These are phyloP conservation scores for Mellivora capensis DNA, from an alignment of 2,113 vertebrate genomes.

Conservation along the genomic window DNA sequence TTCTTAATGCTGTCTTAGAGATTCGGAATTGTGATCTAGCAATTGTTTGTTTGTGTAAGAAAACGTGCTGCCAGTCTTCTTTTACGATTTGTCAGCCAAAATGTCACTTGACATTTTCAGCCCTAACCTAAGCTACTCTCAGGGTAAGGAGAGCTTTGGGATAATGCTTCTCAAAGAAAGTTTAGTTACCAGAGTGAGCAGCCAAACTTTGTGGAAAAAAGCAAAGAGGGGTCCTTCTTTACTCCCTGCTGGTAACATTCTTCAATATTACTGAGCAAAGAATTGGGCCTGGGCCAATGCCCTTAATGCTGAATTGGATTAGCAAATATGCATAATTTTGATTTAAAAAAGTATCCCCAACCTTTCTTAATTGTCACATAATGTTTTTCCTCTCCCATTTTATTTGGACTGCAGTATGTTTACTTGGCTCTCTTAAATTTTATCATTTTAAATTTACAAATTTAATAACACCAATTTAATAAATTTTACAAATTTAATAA, in stretches of 20 bases:
- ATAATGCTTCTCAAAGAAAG: neutral
- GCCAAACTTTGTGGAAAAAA: neutral
- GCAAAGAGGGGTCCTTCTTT: neutral
- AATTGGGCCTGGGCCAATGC: neutral
- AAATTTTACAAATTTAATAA: neutral
- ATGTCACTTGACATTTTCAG: neutral
- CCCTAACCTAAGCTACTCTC: neutral
- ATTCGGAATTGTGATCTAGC: slow-evolving; percentile 26
- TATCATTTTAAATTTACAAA: neutral
- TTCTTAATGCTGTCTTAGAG: neutral
- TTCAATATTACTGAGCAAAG: neutral
- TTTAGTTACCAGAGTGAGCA: neutral
- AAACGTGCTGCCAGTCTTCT: neutral
- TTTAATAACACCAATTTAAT: neutral
- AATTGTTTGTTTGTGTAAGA: slow-evolving; percentile 26
- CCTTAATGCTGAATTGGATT: neutral
- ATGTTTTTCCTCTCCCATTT: neutral
- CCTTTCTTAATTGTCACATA: neutral
- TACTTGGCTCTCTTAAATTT: neutral
- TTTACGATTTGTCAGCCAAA: slow-evolving; percentile 51
- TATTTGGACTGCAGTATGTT: neutral
- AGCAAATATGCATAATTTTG: neutral
- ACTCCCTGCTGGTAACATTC: neutral
- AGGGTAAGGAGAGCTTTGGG: neutral
- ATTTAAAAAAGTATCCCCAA: neutral